Percentiles rank a stretch among this genome's conserved stretches.
These are phyloP conservation scores for Pseudochirops cupreus DNA, from an alignment of 2,797 vertebrate species.

Conservation along the genomic window DNA sequence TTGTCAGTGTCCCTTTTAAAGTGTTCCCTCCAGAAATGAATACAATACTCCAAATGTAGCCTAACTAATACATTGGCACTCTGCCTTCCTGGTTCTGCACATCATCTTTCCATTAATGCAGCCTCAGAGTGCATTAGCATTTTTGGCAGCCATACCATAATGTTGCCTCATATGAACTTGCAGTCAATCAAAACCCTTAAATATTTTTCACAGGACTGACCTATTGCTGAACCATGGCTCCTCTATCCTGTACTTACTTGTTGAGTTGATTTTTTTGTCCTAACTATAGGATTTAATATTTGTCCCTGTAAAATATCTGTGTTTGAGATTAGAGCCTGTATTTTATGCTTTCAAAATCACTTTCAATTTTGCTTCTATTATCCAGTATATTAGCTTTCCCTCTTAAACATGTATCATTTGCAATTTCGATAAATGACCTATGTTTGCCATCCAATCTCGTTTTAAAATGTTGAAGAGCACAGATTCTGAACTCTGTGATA, in stretches of 20 bases:
- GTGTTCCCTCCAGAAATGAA: conserved; percentile 37
- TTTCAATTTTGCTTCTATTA: background rate
- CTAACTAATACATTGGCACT: conserved; percentile 24
- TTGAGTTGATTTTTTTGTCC: background rate
- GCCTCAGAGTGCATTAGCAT: conserved; percentile 29
- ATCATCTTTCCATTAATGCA: conserved; percentile 19
- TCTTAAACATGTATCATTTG: background rate
- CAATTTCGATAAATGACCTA: background rate
- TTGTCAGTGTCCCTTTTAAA: conserved; percentile 49
- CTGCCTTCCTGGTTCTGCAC: conserved; percentile 28
- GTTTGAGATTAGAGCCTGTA: background rate
- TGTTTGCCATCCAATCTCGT: background rate
- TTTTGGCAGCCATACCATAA: conserved; percentile 32
- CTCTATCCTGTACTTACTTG: background rate
- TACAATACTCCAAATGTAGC: background rate
- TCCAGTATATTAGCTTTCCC: background rate
- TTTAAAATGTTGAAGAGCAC: background rate
- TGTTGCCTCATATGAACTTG: conserved; percentile 50
- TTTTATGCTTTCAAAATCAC: background rate
- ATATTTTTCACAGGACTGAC: conserved; percentile 30
- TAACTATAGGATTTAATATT: background rate
- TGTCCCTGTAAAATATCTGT: background rate
- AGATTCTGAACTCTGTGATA: background rate
- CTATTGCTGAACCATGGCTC: conserved; percentile 11
- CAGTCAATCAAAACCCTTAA: conserved; percentile 32